A percentile compares a stretch with the other conserved stretches of the same genome.
phyloP scores from a whole-genome alignment of 2,797 vertebrate genomes.

The Hypotaenidia okinawae region DNA sequence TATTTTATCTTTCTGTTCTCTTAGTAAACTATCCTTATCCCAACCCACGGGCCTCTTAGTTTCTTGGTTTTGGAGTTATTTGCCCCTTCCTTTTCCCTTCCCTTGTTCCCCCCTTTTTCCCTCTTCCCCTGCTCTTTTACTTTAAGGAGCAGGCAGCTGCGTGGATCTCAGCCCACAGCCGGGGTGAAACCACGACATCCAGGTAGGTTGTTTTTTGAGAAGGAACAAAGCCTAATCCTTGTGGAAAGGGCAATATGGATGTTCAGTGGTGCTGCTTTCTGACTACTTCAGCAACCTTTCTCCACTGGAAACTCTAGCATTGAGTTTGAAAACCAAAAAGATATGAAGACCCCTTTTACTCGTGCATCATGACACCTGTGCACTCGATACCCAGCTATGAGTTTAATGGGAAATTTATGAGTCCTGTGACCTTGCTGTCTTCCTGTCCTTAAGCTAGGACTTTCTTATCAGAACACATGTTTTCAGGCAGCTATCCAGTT shows the following conservation, averaged over 20 bases:
- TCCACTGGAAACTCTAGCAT: background rate
- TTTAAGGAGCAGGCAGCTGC: no score
- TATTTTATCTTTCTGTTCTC: no score
- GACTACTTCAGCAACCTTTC: background rate
- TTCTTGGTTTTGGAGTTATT: no score
- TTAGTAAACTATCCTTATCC: no score
- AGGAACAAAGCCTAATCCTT: background rate
- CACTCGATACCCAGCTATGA: background rate
- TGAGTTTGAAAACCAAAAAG: background rate
- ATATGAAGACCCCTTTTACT: background rate
- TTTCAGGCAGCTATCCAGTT: background rate
- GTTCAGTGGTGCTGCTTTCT: background rate
- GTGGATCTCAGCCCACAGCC: no score
- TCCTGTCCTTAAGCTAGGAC: background rate
- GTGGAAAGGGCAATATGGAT: background rate
- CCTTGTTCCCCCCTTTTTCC: no score
- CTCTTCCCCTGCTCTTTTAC: no score
- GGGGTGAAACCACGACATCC: no score
- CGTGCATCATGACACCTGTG: rapidly evolving
- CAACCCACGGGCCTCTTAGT: no score
- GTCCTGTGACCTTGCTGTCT: background rate
- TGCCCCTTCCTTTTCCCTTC: no score
- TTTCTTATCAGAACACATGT: background rate
- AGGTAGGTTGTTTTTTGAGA: background rate
- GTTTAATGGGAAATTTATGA: background rate